Conservation (phyloP, 1,140 invertebrate genomes). For the Drosophila lacteicornis region DNA sequence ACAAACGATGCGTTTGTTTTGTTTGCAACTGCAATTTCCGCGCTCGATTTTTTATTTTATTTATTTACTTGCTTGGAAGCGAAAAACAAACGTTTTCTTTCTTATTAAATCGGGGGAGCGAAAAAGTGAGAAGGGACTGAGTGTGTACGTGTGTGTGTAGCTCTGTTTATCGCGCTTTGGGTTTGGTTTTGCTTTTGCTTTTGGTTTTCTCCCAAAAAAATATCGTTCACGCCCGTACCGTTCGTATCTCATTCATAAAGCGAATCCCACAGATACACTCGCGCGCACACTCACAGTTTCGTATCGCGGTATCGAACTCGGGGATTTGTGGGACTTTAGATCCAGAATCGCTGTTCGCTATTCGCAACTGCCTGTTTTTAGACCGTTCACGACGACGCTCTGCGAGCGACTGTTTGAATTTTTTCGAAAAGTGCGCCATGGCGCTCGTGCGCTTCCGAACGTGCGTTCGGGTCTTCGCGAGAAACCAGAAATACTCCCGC, state of each 20-base stretch:
- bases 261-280: slow-evolving; percentile 49
- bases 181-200: slow-evolving; percentile 29
- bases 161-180: slow-evolving; percentile 61
- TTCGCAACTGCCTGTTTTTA: slow-evolving; percentile 7
- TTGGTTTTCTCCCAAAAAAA: slow-evolving; percentile 51
- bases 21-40: slow-evolving; percentile 73
- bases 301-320: slow-evolving; percentile 29
- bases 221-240: slow-evolving; percentile 70
- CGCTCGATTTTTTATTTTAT: slow-evolving; percentile 55
- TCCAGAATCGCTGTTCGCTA: slow-evolving; percentile 7
- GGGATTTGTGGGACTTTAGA: background rate
- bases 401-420: slow-evolving; percentile 16
- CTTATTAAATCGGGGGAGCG: slow-evolving; percentile 54
- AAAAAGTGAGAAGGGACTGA: slow-evolving; percentile 16
- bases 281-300: slow-evolving; percentile 38
- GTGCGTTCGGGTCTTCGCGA: slow-evolving; percentile 1
- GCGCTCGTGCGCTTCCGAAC: slow-evolving; percentile 2
- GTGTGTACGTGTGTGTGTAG: slow-evolving; percentile 12
- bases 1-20: slow-evolving; percentile 79
- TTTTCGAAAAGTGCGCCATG: slow-evolving; percentile 10
- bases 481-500: background rate
- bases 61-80: slow-evolving; percentile 32
- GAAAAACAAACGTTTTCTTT: slow-evolving; percentile 80
- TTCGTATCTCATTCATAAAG: slow-evolving; percentile 72
- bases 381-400: slow-evolving; percentile 18